Conservation (phyloP, 2,113 vertebrate species). For the Syngnathus typhle region DNA sequence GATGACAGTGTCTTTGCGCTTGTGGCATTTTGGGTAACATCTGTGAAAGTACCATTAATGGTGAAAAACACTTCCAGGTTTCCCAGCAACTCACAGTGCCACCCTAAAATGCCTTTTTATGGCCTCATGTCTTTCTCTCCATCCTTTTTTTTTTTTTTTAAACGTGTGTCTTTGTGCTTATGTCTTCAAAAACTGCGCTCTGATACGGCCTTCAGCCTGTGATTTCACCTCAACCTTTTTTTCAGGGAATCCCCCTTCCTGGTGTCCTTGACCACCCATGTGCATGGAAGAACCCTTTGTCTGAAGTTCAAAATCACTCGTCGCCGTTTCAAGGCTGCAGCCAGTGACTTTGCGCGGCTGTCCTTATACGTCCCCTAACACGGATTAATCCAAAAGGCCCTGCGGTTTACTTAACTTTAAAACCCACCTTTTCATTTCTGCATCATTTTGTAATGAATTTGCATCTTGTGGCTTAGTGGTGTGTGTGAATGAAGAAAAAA, state of each 20-base stretch:
- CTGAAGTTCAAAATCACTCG: slow-evolving; percentile 29
- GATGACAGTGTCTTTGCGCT: slow-evolving; percentile 6
- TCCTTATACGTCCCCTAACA: slow-evolving; percentile 32
- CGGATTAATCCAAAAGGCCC: slow-evolving; percentile 27
- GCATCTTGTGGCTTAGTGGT: slow-evolving; percentile 6
- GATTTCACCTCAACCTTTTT: slow-evolving; percentile 28
- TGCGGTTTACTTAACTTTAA: slow-evolving; percentile 18
- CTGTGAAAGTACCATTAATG: background rate
- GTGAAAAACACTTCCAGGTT: slow-evolving; percentile 10
- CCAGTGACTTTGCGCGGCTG: slow-evolving; percentile 14
- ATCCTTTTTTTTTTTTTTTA: slow-evolving; percentile 1
- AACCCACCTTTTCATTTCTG: slow-evolving; percentile 1
- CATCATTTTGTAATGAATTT: slow-evolving; percentile 11
- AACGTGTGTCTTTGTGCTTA: slow-evolving; percentile 33
- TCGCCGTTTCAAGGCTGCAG: no score
- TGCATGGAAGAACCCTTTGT: slow-evolving; percentile 55
- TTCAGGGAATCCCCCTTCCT: slow-evolving; percentile 27
- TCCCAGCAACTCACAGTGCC: background rate
- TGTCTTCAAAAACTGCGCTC: slow-evolving; percentile 16
- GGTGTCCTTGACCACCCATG: slow-evolving; percentile 41
- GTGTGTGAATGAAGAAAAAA: slow-evolving; percentile 1
- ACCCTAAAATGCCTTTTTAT: background rate
- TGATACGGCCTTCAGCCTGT: slow-evolving; percentile 22
- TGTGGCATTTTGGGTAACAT: slow-evolving; percentile 6
- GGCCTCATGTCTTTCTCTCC: slow-evolving; percentile 26